phyloP scores from a whole-genome alignment of 2,888 invertebrate genomes.

The Oxycera nigricornis region DNA sequence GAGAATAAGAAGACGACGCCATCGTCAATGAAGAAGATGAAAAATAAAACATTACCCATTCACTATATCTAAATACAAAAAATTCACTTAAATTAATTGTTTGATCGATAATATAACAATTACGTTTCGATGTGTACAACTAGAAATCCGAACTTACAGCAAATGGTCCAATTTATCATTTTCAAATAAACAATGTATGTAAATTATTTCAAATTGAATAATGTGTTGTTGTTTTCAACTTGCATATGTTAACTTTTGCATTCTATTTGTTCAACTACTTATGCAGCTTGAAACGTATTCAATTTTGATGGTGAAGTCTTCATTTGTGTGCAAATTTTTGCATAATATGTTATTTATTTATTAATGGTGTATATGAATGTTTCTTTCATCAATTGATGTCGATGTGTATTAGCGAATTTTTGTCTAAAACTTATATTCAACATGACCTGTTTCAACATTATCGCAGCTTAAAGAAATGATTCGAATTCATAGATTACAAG shows the following conservation, averaged over 20 bases:
- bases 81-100: neutral
- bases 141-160: neutral
- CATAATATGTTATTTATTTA: neutral
- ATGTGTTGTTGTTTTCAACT: neutral
- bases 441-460: neutral
- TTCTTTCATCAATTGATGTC: conserved; percentile 1
- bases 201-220: too few species aligned
- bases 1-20: neutral
- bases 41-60: too few species aligned
- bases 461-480: neutral
- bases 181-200: neutral
- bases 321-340: neutral
- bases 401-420: neutral
- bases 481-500: neutral
- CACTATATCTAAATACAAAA: conserved; percentile 2
- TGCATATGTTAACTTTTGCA: neutral
- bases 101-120: neutral
- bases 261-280: neutral
- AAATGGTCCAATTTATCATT: neutral
- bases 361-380: neutral
- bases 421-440: neutral
- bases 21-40: too few species aligned
- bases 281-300: too few species aligned
- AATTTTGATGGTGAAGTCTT: neutral
- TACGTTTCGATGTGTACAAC: neutral